These are phyloP conservation scores for Vidua macroura DNA, from an alignment of 2,113 vertebrate species.

Conservation along the genomic window DNA sequence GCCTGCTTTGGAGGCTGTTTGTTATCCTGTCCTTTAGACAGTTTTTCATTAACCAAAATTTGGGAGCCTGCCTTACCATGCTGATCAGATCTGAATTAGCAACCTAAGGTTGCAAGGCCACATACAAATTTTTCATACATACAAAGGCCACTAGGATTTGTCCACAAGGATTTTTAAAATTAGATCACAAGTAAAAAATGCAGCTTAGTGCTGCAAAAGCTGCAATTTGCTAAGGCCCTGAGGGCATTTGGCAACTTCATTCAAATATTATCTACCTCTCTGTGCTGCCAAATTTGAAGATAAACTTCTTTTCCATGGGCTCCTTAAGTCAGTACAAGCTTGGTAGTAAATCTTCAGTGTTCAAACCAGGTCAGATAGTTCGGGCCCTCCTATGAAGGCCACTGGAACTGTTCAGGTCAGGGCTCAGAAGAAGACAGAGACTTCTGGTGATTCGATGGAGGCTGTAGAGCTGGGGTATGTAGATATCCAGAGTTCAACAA, in stretches of 20 bases:
- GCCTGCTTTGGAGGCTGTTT: not conserved
- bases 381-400: not conserved
- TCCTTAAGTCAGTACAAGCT: not conserved
- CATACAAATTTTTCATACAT: not conserved
- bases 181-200: conserved; percentile 44
- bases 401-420: not conserved
- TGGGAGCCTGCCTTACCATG: not conserved
- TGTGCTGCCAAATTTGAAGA: not conserved
- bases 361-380: not conserved
- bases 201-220: conserved; percentile 36
- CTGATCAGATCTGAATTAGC: not conserved
- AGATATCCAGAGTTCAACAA: not conserved
- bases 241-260: not conserved
- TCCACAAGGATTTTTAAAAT: conserved; percentile 1
- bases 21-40: not conserved
- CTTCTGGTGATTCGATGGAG: not conserved
- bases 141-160: not conserved
- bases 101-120: not conserved
- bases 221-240: conserved; percentile 6
- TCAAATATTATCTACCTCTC: not conserved
- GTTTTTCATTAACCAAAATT: not conserved
- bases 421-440: not conserved
- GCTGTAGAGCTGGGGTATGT: accelerated
- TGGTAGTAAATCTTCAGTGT: not conserved
- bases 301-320: not conserved